Evolutionary conservation across 2,888 invertebrate species (phyloP), one percentile per base, ranked within the genome.

Genomic region (Platynereis dumerilii): DNA sequence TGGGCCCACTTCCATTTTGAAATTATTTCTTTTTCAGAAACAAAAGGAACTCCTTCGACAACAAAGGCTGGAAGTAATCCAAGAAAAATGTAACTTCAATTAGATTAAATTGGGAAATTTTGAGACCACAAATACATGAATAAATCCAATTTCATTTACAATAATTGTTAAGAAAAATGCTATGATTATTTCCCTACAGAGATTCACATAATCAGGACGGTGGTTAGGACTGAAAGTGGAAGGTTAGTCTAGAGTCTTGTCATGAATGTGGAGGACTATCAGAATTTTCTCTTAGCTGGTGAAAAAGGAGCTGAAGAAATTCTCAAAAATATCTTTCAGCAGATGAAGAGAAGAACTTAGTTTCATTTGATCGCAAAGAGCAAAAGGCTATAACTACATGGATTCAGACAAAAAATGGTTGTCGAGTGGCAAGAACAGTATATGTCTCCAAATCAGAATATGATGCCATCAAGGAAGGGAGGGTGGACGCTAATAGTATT

Each of bases 361-460:
- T 80, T 59, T 78, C 78, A 0, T 83, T 80, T 79, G 83, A 83
- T 62, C 80, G 81, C 64, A 81, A 81, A 7, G 82, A 79, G 60
- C 78, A 80, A 45, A 78, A 76, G 65, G 82, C 82, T 54, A 76
- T 83, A 62, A 83, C 80, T 60, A 82, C 82, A 0, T 81, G 76
- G 64, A 77, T 83, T 20, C 71, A 82, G 45, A 82, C 83, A 34
- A 83, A 83, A 66, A 81, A 80, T 67, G 83, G 83, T 0, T 72
- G 80, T 10, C 70, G 80, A 26, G 73, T 81, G 2, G 80, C 82
- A 58, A 74, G 76, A 39, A 62, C 75, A 71, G 75, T 83, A 22
- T 82, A 81, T 61, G 68, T 83, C 42, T 75, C 78, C 0, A 82
- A 81, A 64, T 78, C 78, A 26, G 83, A 83, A 55, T 83, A 80